A percentile compares a stretch with the other conserved stretches of the same genome.
Conservation (phyloP, 2,888 invertebrate species). For the Dicyrtoma fusca region DNA sequence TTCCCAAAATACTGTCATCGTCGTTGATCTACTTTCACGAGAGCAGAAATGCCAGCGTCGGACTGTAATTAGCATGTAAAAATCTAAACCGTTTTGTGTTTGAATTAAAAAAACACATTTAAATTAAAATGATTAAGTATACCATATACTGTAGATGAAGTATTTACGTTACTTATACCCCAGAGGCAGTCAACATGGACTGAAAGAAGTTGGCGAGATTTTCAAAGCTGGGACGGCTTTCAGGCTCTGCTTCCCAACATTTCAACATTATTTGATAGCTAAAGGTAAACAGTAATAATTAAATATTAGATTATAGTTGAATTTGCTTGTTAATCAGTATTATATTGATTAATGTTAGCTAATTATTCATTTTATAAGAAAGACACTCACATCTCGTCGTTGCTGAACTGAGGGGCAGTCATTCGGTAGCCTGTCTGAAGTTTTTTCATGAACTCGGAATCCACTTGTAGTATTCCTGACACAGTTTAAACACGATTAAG, state of each 20-base stretch:
- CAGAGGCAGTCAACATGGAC: neutral
- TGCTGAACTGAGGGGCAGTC: neutral
- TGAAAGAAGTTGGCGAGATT: neutral
- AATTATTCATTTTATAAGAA: neutral
- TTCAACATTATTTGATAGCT: conserved; percentile 17
- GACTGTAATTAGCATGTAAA: too few relatives aligned
- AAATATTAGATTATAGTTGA: too few relatives aligned
- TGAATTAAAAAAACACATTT: too few relatives aligned
- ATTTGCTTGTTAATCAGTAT: too few relatives aligned
- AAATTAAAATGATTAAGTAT: too few relatives aligned
- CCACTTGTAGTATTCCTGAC: conserved; percentile 9
- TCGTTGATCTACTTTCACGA: too few relatives aligned
- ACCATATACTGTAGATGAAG: too few relatives aligned
- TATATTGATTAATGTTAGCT: too few relatives aligned
- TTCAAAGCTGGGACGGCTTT: conserved; percentile 1
- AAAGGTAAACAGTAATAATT: neutral
- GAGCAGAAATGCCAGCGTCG: too few relatives aligned
- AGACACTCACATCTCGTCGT: conserved; percentile 10
- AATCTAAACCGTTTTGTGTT: too few relatives aligned
- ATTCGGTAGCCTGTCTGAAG: conserved; percentile 11
- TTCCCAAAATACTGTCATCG: too few relatives aligned
- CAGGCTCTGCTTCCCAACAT: conserved; percentile 25
- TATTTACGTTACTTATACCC: too few relatives aligned
- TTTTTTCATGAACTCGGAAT: conserved; percentile 5
- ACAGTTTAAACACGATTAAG: neutral